These are phyloP conservation scores for Todus mexicanus DNA, from an alignment of 2,797 vertebrate genomes.

Conservation along the genomic window DNA sequence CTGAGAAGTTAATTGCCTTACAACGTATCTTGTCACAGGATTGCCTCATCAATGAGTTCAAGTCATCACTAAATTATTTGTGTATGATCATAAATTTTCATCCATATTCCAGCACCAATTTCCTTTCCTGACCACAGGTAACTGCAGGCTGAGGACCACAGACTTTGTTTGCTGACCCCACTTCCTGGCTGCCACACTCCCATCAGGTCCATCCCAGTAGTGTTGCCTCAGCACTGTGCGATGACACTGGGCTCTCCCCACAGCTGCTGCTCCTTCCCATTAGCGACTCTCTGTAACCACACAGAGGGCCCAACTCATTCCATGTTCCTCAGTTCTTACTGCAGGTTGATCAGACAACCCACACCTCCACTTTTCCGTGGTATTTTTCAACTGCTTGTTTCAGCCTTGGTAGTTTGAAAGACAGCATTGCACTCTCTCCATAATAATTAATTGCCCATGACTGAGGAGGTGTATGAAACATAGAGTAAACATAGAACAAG, in stretches of 20 bases:
- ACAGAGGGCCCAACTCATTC: rapidly evolving
- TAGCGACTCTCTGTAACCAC: not conserved
- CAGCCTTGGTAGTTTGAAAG: not conserved
- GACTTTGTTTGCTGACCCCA: not conserved
- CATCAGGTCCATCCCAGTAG: not conserved
- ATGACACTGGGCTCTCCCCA: rapidly evolving
- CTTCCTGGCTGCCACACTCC: not conserved
- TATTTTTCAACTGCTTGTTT: not conserved
- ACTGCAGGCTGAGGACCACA: not conserved
- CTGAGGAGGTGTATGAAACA: not conserved
- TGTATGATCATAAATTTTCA: slow-evolving; percentile 5
- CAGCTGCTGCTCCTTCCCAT: not conserved
- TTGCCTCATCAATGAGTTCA: not conserved
- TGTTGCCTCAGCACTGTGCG: not conserved
- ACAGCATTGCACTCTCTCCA: not conserved
- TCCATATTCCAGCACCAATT: not conserved
- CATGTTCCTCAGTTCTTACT: not conserved
- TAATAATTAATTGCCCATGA: not conserved
- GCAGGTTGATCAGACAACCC: not conserved
- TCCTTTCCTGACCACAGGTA: not conserved
- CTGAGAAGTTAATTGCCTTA: slow-evolving; percentile 6
- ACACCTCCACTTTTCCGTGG: not conserved
- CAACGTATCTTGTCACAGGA: not conserved
- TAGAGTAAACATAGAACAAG: not conserved
- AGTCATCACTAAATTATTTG: not conserved